Conservation (phyloP, 2,888 invertebrate species). For the Morinoia aosen region DNA sequence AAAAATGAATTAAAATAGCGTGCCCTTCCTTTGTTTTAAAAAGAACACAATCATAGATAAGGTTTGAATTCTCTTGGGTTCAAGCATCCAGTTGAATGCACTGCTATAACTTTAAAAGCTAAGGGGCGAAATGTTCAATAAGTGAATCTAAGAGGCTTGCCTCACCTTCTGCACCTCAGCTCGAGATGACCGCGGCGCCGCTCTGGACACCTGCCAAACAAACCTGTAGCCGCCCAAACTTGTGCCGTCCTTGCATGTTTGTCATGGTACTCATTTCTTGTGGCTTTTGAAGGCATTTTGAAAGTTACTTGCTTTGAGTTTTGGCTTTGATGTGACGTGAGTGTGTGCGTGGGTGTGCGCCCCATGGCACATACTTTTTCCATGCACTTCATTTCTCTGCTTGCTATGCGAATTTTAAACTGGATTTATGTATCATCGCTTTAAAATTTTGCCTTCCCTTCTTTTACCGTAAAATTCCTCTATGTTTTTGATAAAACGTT, state of each 20-base stretch:
- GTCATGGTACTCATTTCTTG: neutral
- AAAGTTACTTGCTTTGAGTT: neutral
- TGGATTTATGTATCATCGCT: neutral
- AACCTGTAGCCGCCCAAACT: neutral
- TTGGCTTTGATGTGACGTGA: neutral
- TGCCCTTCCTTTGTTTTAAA: too few species aligned
- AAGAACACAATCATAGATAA: too few species aligned
- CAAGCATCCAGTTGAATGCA: too few species aligned
- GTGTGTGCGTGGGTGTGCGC: too few species aligned
- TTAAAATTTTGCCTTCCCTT: neutral
- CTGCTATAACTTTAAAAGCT: neutral
- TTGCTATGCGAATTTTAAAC: neutral
- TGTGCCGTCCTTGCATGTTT: neutral
- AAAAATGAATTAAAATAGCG: too few species aligned
- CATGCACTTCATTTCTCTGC: neutral
- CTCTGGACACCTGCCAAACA: neutral
- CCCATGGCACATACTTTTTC: neutral
- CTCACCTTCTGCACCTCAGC: neutral
- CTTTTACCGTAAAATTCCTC: neutral
- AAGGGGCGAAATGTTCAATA: neutral
- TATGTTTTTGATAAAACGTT: too few species aligned
- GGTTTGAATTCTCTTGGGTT: too few species aligned
- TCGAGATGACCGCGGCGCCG: neutral
- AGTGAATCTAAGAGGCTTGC: too few species aligned
- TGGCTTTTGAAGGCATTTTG: neutral